phyloP scores from a whole-genome alignment of 2,888 invertebrate genomes.

The Nomada lathburiana region DNA sequence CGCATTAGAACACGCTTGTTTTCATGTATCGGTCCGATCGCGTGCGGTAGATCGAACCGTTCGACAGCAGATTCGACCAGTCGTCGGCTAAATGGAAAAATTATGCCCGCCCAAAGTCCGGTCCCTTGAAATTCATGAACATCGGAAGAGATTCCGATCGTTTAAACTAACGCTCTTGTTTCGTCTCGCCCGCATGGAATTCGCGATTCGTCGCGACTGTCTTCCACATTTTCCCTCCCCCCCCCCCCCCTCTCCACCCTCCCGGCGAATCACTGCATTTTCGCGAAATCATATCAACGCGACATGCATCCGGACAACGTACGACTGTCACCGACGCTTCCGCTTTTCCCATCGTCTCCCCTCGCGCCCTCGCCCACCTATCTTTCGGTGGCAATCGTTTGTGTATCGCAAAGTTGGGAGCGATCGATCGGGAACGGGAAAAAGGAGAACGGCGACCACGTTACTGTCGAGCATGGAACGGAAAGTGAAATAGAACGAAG shows the following conservation, averaged over 20 bases:
- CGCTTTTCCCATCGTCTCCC: too few relatives aligned
- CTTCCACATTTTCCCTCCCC: too few relatives aligned
- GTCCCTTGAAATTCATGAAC: constrained; percentile 61
- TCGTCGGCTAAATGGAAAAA: constrained; percentile 69
- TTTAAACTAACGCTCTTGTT: too few relatives aligned
- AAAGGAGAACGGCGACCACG: neutral
- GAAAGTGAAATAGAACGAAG: neutral
- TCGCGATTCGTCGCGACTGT: neutral
- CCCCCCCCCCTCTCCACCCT: too few relatives aligned
- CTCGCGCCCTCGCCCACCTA: too few relatives aligned
- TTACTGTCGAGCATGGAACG: neutral
- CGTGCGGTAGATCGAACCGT: constrained; percentile 39
- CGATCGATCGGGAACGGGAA: neutral
- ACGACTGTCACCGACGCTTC: too few relatives aligned
- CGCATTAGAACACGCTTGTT: constrained; percentile 73
- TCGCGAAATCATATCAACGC: too few relatives aligned
- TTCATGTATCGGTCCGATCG: constrained; percentile 55
- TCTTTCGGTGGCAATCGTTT: too few relatives aligned
- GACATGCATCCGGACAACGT: too few relatives aligned
- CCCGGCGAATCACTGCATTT: too few relatives aligned
- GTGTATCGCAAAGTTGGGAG: too few relatives aligned
- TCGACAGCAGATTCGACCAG: constrained; percentile 23
- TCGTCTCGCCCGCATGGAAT: neutral
- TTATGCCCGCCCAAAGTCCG: constrained; percentile 58
- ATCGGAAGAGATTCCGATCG: constrained; percentile 54